phyloP scores from a whole-genome alignment of 1,140 invertebrate genomes.

The Diorhabda carinulata region DNA sequence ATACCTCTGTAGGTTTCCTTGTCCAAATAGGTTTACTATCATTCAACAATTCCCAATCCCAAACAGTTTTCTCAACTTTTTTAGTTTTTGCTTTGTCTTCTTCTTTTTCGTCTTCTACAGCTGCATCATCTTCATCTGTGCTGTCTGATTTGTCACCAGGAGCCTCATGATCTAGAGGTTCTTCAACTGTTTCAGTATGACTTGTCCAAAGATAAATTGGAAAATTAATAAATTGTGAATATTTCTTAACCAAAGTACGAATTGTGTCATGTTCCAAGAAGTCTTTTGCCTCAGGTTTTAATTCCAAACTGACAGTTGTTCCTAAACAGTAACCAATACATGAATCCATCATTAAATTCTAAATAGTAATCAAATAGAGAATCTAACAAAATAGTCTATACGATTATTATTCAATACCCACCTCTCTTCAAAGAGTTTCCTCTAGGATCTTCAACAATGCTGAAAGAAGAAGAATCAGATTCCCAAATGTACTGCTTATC shows the following conservation, averaged over 20 bases:
- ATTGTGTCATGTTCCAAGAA: slow-evolving; percentile 92
- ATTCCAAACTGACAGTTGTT: slow-evolving; percentile 64
- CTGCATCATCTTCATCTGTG: slow-evolving; percentile 46
- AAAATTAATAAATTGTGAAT: slow-evolving; percentile 99
- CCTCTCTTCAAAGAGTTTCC: slow-evolving; percentile 53
- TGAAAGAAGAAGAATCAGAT: slow-evolving; percentile 86
- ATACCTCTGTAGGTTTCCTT: slow-evolving; percentile 80
- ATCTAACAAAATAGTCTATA: too few relatives aligned
- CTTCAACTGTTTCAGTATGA: slow-evolving; percentile 86
- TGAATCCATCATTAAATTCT: too few relatives aligned
- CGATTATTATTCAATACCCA: not conserved
- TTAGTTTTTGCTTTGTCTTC: slow-evolving; percentile 87
- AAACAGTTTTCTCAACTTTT: slow-evolving; percentile 89
- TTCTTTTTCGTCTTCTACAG: slow-evolving; percentile 65
- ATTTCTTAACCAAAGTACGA: slow-evolving; percentile 89
- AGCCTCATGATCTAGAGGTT: slow-evolving; percentile 54
- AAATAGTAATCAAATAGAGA: too few relatives aligned
- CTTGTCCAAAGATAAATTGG: slow-evolving; percentile 95
- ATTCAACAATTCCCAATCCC: slow-evolving; percentile 98
- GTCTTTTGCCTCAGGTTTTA: slow-evolving; percentile 97
- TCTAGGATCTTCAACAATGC: slow-evolving; percentile 89
- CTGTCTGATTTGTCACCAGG: slow-evolving; percentile 41
- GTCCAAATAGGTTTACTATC: slow-evolving; percentile 98
- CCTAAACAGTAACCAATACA: not conserved
- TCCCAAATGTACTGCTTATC: slow-evolving; percentile 98